Conservation (phyloP, 2,888 invertebrate genomes). For the Euplexia lucipara region DNA sequence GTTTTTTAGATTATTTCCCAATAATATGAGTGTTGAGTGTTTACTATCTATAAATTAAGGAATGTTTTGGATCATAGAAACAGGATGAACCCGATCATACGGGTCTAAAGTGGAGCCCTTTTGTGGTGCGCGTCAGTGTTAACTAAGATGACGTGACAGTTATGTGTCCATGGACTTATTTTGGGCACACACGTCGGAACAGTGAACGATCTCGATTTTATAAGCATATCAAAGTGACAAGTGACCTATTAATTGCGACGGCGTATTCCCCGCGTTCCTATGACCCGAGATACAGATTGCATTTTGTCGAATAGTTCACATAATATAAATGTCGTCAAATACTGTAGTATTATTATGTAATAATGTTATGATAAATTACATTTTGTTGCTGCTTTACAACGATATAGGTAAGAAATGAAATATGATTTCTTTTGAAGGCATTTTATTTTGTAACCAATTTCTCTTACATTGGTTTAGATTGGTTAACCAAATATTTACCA, state of each 20-base stretch:
- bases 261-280: slow-evolving; percentile 1
- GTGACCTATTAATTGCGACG: not conserved
- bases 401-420: slow-evolving; percentile 8
- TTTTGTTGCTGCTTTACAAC: slow-evolving; percentile 27
- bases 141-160: not conserved
- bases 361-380: slow-evolving; percentile 10
- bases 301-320: slow-evolving; percentile 33
- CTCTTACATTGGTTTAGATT: slow-evolving; percentile 13
- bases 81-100: not conserved
- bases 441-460: slow-evolving; percentile 9
- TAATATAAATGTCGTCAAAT: slow-evolving; percentile 27
- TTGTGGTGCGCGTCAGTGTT: slow-evolving; percentile 1
- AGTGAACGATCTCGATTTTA: not conserved
- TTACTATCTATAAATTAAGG: slow-evolving; percentile 22
- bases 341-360: slow-evolving; percentile 22
- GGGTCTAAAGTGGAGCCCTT: not conserved
- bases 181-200: not conserved
- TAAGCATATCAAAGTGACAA: not conserved
- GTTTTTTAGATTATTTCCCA: slow-evolving; percentile 1
- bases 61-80: slow-evolving; percentile 38
- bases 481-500: not conserved
- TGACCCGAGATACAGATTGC: slow-evolving; percentile 32
- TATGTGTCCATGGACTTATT: not conserved
- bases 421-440: slow-evolving; percentile 11
- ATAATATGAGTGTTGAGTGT: slow-evolving; percentile 18